A percentile compares a stretch with the other conserved stretches of the same genome.
Conservation (phyloP, 2,113 vertebrate genomes). For the Malaclemys terrapin region DNA sequence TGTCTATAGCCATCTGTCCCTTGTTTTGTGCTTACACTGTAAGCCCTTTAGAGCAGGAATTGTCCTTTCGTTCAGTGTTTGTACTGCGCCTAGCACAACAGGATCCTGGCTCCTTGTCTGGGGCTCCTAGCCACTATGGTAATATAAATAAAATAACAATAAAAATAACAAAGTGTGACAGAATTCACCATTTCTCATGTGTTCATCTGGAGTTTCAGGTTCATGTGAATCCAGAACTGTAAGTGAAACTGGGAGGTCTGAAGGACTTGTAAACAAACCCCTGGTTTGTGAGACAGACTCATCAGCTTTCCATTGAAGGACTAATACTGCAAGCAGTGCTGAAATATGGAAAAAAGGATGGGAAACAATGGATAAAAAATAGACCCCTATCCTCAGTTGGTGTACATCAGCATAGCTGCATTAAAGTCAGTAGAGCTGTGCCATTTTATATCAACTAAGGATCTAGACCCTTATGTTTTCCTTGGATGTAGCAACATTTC, state of each 20-base stretch:
- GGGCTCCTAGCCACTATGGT: not conserved
- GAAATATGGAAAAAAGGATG: not conserved
- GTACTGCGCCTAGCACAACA: not conserved
- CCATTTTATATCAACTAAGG: not conserved
- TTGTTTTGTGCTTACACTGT: not conserved
- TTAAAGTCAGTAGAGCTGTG: not conserved
- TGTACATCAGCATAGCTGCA: not conserved
- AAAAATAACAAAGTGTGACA: not conserved
- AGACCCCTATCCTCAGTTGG: not conserved
- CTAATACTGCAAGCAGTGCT: not conserved
- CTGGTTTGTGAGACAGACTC: not conserved
- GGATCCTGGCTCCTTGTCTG: not conserved
- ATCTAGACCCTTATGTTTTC: slow-evolving; percentile 20
- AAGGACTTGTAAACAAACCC: slow-evolving; percentile 1
- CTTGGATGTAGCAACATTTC: not conserved
- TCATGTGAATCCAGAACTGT: slow-evolving; percentile 13
- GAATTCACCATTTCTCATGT: slow-evolving; percentile 2
- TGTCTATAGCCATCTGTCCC: not conserved
- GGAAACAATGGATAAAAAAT: not conserved
- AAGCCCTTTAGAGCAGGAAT: not conserved
- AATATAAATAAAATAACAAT: not conserved
- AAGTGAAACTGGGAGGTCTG: not conserved
- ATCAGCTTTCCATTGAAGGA: not conserved
- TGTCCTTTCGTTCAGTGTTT: not conserved
- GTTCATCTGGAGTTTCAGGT: slow-evolving; percentile 7